These are phyloP conservation scores for Sesamia nonagrioides DNA, from an alignment of 1,140 invertebrate species.

Conservation along the genomic window DNA sequence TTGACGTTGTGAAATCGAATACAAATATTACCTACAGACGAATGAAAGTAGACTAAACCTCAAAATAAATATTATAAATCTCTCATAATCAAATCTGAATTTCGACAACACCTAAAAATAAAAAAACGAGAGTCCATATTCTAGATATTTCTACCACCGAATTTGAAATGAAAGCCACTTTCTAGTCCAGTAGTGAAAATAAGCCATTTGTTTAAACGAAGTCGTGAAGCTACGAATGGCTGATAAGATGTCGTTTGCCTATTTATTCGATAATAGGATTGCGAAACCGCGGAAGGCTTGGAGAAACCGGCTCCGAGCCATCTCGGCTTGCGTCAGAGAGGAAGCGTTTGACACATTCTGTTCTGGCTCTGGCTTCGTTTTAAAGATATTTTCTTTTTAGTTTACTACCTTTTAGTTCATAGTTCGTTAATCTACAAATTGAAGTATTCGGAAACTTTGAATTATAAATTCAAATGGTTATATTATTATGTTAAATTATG, in stretches of 20 bases:
- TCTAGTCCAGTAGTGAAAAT: neutral
- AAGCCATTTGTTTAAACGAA: neutral
- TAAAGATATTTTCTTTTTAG: slow-evolving; percentile 14
- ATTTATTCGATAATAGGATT: slow-evolving; percentile 57
- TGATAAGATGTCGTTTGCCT: slow-evolving; percentile 52
- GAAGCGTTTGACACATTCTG: slow-evolving; percentile 53
- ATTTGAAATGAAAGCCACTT: slow-evolving; percentile 1
- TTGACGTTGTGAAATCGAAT: no score
- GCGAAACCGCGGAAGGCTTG: slow-evolving; percentile 60
- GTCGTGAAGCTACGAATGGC: slow-evolving; percentile 32
- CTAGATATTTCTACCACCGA: neutral
- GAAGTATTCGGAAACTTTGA: no score
- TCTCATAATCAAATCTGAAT: no score
- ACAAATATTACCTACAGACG: no score
- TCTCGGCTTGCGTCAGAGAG: slow-evolving; percentile 54
- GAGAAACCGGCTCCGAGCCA: slow-evolving; percentile 54
- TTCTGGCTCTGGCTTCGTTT: slow-evolving; percentile 32
- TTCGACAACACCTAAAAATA: no score
- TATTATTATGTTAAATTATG: no score
- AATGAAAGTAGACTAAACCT: no score
- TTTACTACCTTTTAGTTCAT: neutral
- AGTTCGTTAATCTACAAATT: neutral
- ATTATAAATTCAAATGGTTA: no score
- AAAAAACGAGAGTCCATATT: neutral
- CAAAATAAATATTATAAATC: no score